These are phyloP conservation scores for Pteropus rufus DNA, from an alignment of 2,797 vertebrate species.

Conservation along the genomic window DNA sequence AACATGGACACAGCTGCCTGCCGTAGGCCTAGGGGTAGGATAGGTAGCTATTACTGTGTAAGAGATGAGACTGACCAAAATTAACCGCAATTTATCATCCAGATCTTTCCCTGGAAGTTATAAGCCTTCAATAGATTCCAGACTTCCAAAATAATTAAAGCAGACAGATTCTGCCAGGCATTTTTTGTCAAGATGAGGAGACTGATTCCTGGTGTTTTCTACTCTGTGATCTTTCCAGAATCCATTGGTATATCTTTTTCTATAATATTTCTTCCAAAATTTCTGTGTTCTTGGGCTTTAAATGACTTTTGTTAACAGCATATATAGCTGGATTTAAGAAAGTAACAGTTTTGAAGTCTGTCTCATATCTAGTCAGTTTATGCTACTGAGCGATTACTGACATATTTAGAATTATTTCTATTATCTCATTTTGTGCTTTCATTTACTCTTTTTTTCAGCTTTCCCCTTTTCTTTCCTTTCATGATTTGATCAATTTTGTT, in stretches of 20 bases:
- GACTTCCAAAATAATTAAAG: background rate
- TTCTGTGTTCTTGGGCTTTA: background rate
- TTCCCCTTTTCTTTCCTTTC: background rate
- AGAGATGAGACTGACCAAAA: background rate
- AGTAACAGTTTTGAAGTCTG: background rate
- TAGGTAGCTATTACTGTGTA: background rate
- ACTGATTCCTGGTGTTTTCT: background rate
- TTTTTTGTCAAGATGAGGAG: background rate
- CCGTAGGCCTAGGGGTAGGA: background rate
- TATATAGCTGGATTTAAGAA: background rate
- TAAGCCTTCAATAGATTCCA: background rate
- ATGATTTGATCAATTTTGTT: background rate
- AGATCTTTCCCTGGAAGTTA: background rate
- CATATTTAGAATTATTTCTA: conserved; percentile 26
- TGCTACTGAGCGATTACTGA: background rate
- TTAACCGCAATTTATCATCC: background rate
- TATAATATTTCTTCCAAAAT: background rate
- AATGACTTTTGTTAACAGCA: background rate
- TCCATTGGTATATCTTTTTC: background rate
- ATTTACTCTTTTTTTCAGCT: background rate
- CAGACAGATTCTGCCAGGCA: background rate
- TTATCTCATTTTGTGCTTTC: background rate
- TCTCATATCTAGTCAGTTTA: background rate
- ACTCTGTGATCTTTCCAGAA: background rate
- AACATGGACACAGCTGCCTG: background rate